These are phyloP conservation scores for Mythimna lalbum DNA, from an alignment of 2,888 invertebrate species.

Conservation along the genomic window DNA sequence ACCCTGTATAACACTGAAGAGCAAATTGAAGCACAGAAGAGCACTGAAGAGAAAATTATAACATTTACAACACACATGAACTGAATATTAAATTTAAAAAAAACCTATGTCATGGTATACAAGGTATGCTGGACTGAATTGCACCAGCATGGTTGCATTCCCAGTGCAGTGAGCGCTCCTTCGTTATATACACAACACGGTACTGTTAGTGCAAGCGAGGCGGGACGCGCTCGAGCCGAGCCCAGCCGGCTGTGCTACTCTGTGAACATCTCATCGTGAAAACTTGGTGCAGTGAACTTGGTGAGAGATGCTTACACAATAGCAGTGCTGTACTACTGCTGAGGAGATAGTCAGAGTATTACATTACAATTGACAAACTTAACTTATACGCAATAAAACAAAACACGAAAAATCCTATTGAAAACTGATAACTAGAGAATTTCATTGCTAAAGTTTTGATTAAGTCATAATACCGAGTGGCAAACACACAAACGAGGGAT, in stretches of 20 bases:
- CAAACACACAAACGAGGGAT: not conserved
- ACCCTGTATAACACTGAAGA: constrained; percentile 11
- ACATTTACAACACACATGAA: constrained; percentile 9
- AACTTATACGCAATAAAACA: not conserved
- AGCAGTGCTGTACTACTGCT: too few relatives aligned
- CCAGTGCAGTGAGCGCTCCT: constrained; percentile 12
- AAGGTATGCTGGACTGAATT: not conserved
- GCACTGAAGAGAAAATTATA: not conserved
- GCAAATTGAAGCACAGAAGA: too few relatives aligned
- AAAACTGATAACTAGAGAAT: not conserved
- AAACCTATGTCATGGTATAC: not conserved
- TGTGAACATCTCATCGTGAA: too few relatives aligned
- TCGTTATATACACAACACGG: not conserved
- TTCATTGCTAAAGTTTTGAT: not conserved
- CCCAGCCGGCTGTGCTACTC: not conserved
- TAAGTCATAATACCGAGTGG: not conserved
- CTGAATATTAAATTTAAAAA: not conserved
- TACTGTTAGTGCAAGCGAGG: not conserved
- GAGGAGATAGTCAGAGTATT: not conserved
- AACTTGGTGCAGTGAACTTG: too few relatives aligned
- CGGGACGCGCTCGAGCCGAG: too few relatives aligned
- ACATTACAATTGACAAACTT: not conserved
- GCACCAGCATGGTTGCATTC: not conserved
- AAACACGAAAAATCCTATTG: not conserved
- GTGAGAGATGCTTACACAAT: too few relatives aligned